Evolutionary conservation across 2,797 vertebrate species (phyloP).

Genomic region (Setipinna tenuifilis): DNA sequence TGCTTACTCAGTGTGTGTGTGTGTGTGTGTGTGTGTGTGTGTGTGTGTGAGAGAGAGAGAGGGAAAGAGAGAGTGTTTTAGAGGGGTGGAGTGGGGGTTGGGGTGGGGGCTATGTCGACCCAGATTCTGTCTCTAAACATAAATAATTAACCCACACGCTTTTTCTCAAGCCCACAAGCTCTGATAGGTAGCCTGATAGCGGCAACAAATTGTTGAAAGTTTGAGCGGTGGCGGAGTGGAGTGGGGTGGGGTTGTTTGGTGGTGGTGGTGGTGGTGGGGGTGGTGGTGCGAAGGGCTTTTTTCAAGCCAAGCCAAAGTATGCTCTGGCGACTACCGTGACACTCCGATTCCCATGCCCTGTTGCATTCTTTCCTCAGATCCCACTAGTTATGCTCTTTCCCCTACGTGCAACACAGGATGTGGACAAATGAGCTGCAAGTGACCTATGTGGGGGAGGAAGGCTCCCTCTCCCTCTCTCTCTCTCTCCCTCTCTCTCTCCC

Average conservation of each 20-base stretch:
- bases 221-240: conserved; percentile 70
- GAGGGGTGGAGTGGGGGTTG: conserved; percentile 36
- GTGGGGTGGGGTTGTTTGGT: conserved; percentile 73
- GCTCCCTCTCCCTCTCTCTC: conserved; percentile 66
- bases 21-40: background rate
- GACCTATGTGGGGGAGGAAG: conserved; percentile 83
- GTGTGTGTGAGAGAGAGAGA: conserved; percentile 32
- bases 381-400: conserved; percentile 77
- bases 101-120: conserved; percentile 77
- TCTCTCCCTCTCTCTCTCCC: conserved; percentile 62
- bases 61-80: conserved; percentile 24
- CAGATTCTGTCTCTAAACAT: conserved; percentile 80
- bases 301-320: conserved; percentile 84
- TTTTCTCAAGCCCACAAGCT: conserved; percentile 73
- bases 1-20: background rate
- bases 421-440: conserved; percentile 91
- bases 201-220: conserved; percentile 63
- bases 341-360: conserved; percentile 93
- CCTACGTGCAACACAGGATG: conserved; percentile 87
- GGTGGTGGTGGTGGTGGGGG: conserved; percentile 57
- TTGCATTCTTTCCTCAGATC: conserved; percentile 87
- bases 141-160: conserved; percentile 76
- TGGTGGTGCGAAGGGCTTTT: conserved; percentile 31
- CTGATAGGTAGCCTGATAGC: conserved; percentile 81
- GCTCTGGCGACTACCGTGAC: conserved; percentile 88